These are phyloP conservation scores for Bruchidius siliquastri DNA, from an alignment of 2,888 invertebrate species.

Conservation along the genomic window DNA sequence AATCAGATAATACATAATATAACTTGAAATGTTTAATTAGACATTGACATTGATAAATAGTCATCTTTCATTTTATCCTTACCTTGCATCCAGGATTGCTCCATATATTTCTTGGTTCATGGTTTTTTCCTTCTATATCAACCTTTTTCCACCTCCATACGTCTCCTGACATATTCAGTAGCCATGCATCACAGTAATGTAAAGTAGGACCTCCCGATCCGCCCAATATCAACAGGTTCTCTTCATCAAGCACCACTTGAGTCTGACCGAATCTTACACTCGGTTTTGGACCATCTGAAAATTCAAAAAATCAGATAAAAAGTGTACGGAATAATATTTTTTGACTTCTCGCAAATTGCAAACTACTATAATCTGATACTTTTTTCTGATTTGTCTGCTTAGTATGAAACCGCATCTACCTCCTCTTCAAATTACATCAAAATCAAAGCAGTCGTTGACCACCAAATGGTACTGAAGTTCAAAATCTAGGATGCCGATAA, in stretches of 20 bases:
- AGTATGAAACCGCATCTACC: too few species aligned
- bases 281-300: slow-evolving; percentile 32
- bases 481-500: too few species aligned
- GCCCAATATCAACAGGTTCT: slow-evolving; percentile 75
- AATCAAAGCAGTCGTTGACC: too few species aligned
- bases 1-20: too few species aligned
- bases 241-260: slow-evolving; percentile 74
- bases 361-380: too few species aligned
- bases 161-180: slow-evolving; percentile 68
- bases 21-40: too few species aligned
- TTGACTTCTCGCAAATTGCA: too few species aligned
- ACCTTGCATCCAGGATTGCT: slow-evolving; percentile 88
- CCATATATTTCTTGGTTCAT: slow-evolving; percentile 85
- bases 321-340: too few species aligned
- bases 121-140: slow-evolving; percentile 69
- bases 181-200: slow-evolving; percentile 89
- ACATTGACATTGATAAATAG: too few species aligned
- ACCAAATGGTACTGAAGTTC: too few species aligned
- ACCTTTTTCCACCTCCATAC: slow-evolving; percentile 74
- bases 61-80: slow-evolving; percentile 18
- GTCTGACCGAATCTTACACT: slow-evolving; percentile 79
- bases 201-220: slow-evolving; percentile 85
- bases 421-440: too few species aligned
- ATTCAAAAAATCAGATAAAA: neutral
- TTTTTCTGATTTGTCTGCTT: too few species aligned